Base-by-base conservation (phyloP, 2,113 vertebrate species). In the western clawed frog (Xenopus tropicalis) region DNA sequence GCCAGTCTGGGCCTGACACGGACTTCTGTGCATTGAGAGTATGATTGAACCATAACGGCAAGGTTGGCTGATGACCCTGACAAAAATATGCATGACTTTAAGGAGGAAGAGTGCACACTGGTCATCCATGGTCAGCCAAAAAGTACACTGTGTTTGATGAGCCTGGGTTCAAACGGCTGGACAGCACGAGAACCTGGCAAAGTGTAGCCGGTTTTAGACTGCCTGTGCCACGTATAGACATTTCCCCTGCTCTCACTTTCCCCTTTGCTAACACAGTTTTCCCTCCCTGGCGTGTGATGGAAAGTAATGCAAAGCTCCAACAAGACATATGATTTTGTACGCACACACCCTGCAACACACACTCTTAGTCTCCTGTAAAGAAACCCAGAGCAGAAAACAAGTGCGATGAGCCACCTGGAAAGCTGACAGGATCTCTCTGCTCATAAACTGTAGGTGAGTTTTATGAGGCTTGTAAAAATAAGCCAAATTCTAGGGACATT, bases 391-490 rank as follows among this genome's bases (percentile, higher is more conserved):
- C 37, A 16, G 72, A 68, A 74, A 51, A 74, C 61, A 43, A 75
- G 65, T 54, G 66, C 46, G 23, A 69, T 61, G 57, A 69, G 25
- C 57, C 57, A 69, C 57, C 72, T 75, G 72, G 72, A 61, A 62
- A 58, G 21, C 25, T 75, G 72, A 75, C 72, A 62, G 72, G 46
- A 75, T 69, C 65, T 54, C 57, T 74, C 72, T 69, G 61, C 72
- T 44, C 72, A 75, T 75, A 75, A 75, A 75, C 52, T 10, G 14
- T 17, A 75, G 72, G 72, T 75, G 72, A 75, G 66, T 66, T 75
- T 75, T 75, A 75, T 42, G 66, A 54, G 66, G 23, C 72, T 75
- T 75, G 72, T 75, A 75, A 75, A 74, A 69, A 69, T n/a, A 61
- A 46, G 37, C 7, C 42, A 44, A 46, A 69, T 75, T 69, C 57